Conservation (phyloP, 1,140 invertebrate genomes). For the Euglossa dilemma region DNA sequence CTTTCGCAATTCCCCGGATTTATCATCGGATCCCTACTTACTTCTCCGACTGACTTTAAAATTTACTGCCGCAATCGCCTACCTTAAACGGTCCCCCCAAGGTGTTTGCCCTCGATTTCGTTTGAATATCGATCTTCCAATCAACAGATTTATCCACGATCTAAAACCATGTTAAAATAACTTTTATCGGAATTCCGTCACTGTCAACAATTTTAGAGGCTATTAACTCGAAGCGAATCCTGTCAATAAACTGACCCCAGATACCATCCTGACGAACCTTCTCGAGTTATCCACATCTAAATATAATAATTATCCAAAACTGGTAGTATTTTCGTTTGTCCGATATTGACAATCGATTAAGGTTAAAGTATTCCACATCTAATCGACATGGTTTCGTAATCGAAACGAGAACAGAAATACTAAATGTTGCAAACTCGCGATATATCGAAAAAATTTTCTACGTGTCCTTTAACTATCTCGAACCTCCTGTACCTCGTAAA, state of each 20-base stretch:
- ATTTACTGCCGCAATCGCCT: conserved; percentile 38
- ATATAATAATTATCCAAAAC: background rate
- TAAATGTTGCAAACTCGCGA: too few species aligned
- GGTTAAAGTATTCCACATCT: too few species aligned
- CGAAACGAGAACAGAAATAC: too few species aligned
- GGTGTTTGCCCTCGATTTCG: conserved; percentile 11
- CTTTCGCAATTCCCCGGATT: conserved; percentile 62
- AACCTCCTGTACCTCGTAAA: too few species aligned
- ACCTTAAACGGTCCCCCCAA: conserved; percentile 33
- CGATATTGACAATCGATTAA: too few species aligned
- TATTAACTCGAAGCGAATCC: background rate
- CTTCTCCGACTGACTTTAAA: conserved; percentile 26
- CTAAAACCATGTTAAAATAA: background rate
- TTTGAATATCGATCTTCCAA: conserved; percentile 10
- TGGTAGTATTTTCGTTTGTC: too few species aligned
- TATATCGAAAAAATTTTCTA: too few species aligned
- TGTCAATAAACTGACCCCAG: background rate
- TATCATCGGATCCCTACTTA: conserved; percentile 30
- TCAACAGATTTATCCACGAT: background rate
- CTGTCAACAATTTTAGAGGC: background rate
- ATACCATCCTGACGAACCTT: background rate
- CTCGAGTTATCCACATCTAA: background rate
- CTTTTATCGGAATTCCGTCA: background rate
- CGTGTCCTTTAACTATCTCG: too few species aligned
- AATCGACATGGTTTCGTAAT: too few species aligned